phyloP scores from a whole-genome alignment of 2,888 invertebrate genomes.

The Agrotis segetum region DNA sequence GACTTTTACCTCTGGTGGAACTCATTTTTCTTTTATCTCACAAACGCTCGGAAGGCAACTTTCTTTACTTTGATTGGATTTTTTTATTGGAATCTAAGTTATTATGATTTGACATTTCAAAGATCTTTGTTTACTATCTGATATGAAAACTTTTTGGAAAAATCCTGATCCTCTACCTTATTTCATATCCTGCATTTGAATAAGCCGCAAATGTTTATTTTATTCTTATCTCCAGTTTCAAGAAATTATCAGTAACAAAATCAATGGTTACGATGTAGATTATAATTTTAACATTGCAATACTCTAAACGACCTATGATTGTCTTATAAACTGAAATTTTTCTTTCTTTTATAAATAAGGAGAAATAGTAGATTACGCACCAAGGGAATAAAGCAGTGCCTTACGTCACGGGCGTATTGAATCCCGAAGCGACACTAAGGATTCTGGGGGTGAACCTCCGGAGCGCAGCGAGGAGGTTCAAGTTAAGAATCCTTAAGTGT shows the following conservation, averaged over 20 bases:
- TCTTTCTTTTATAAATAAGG: too few relatives aligned
- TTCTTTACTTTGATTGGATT: constrained; percentile 10
- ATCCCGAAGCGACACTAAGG: too few relatives aligned
- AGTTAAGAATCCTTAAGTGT: too few relatives aligned
- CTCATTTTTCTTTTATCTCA: constrained; percentile 19
- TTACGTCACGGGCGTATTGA: too few relatives aligned
- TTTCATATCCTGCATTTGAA: constrained; percentile 43
- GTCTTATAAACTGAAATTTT: too few relatives aligned
- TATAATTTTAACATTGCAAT: constrained; percentile 14
- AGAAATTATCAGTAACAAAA: constrained; percentile 15
- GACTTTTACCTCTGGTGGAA: constrained; percentile 21
- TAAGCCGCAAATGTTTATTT: constrained; percentile 36
- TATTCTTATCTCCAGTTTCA: background rate
- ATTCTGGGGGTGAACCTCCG: too few relatives aligned
- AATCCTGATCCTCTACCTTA: constrained; percentile 43
- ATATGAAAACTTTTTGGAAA: constrained; percentile 33
- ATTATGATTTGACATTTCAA: background rate
- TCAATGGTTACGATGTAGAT: constrained; percentile 11
- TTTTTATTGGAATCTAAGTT: background rate
- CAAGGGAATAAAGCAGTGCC: too few relatives aligned
- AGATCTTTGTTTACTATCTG: constrained; percentile 1
- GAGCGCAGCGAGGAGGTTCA: too few relatives aligned
- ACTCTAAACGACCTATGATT: background rate
- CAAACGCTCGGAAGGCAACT: constrained; percentile 46
- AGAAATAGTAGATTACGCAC: too few relatives aligned